Evolutionary conservation across 1,140 invertebrate genomes (phyloP).

Genomic region (Lanistes nyassanus): DNA sequence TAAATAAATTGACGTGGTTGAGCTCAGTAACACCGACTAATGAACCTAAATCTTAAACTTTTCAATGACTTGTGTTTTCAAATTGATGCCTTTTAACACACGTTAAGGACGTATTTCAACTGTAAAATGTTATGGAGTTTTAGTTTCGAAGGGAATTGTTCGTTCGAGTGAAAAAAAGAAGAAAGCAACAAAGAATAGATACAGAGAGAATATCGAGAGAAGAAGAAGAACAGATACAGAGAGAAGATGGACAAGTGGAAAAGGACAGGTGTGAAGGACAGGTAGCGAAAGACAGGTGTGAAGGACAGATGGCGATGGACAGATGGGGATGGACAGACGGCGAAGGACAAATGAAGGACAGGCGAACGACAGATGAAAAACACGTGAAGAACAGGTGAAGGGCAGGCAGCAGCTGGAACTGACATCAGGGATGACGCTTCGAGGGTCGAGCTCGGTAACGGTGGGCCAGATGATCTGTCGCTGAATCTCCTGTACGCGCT

Average conservation of each 20-base stretch:
- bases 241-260: neutral
- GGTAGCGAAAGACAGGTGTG: neutral
- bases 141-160: too few species aligned
- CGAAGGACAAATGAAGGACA: neutral
- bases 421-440: conserved; percentile 76
- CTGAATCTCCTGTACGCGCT: conserved; percentile 77
- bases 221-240: neutral
- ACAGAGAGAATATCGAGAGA: too few species aligned
- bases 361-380: neutral
- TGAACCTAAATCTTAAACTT: too few species aligned
- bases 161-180: too few species aligned
- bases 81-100: too few species aligned
- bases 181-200: neutral
- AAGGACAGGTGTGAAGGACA: too few species aligned
- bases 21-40: too few species aligned
- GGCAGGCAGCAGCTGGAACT: conserved; percentile 13
- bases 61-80: too few species aligned
- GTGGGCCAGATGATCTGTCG: conserved; percentile 76
- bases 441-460: conserved; percentile 75
- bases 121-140: too few species aligned
- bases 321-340: neutral
- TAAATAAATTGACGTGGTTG: too few species aligned
- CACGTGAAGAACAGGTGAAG: neutral
- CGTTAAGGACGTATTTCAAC: too few species aligned
- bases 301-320: too few species aligned